phyloP scores from a whole-genome alignment of 2,888 invertebrate species.

The Leptinotarsa peninsularis region DNA sequence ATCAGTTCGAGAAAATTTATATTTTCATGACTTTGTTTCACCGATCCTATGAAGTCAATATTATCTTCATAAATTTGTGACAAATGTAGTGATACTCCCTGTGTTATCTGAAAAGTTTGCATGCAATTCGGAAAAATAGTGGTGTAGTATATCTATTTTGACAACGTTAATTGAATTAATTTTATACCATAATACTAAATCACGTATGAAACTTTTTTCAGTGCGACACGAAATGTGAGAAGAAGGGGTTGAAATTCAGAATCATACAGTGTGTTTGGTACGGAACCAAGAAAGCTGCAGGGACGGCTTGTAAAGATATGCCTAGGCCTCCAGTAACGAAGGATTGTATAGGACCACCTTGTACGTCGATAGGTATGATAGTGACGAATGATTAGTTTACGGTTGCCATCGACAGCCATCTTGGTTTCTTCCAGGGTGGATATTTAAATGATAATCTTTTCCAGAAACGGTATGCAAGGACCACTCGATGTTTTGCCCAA shows the following conservation, averaged over 20 bases:
- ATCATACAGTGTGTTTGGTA: conserved; percentile 94
- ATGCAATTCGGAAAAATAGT: no score
- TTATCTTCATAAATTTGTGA: no score
- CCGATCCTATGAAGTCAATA: no score
- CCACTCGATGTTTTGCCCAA: conserved; percentile 86
- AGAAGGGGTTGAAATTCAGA: conserved; percentile 87
- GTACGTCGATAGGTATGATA: conserved; percentile 64
- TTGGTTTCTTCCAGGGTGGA: no score
- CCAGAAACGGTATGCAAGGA: conserved; percentile 81
- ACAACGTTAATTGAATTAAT: background rate
- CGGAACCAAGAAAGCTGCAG: conserved; percentile 84
- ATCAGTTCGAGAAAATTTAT: no score
- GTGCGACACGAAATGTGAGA: conserved; percentile 89
- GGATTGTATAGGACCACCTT: conserved; percentile 79
- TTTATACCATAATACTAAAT: no score
- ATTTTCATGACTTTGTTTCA: no score
- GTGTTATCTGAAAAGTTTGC: no score
- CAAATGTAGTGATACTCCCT: no score
- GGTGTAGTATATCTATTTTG: background rate
- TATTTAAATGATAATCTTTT: conserved; percentile 40
- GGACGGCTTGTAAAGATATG: conserved; percentile 84
- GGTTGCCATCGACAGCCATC: no score
- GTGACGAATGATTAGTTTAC: background rate
- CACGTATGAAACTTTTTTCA: conserved; percentile 61
- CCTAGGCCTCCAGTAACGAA: conserved; percentile 83